Conservation (phyloP, 2,888 invertebrate species). For the Drosophila vallismaia region DNA sequence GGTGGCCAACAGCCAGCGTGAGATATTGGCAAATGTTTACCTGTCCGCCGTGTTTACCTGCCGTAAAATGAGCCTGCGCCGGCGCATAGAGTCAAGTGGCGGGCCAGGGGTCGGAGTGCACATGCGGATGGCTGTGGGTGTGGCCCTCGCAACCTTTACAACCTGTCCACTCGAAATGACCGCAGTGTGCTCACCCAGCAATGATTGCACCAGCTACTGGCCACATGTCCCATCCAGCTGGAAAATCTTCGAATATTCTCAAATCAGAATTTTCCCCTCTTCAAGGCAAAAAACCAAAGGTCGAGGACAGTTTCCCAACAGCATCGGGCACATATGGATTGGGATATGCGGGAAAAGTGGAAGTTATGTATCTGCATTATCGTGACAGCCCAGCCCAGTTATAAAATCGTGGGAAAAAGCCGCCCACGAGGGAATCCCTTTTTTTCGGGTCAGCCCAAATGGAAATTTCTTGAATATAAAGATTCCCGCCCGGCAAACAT, state of each 20-base stretch:
- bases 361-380: not conserved
- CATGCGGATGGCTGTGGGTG: conserved; percentile 13
- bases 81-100: conserved; percentile 81
- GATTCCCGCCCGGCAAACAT: conserved; percentile 52
- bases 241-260: conserved; percentile 23
- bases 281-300: conserved; percentile 63
- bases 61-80: conserved; percentile 59
- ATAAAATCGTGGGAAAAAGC: conserved; percentile 66
- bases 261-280: conserved; percentile 53
- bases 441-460: conserved; percentile 42
- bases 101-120: conserved; percentile 5
- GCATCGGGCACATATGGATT: conserved; percentile 54
- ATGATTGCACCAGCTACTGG: conserved; percentile 48
- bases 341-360: conserved; percentile 53
- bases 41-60: conserved; percentile 71
- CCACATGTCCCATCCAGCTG: conserved; percentile 51
- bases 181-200: conserved; percentile 54
- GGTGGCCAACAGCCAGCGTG: conserved; percentile 38
- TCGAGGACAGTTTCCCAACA: conserved; percentile 51
- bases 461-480: conserved; percentile 22
- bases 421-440: conserved; percentile 61
- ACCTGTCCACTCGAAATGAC: conserved; percentile 74
- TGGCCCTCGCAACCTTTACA: conserved; percentile 46
- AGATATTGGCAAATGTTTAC: conserved; percentile 73
- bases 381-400: conserved; percentile 54